A percentile compares a stretch with the other conserved stretches of the same genome.
These are phyloP conservation scores for Chaetorhynchus papuensis DNA, from an alignment of 2,113 vertebrate species.

Conservation along the genomic window DNA sequence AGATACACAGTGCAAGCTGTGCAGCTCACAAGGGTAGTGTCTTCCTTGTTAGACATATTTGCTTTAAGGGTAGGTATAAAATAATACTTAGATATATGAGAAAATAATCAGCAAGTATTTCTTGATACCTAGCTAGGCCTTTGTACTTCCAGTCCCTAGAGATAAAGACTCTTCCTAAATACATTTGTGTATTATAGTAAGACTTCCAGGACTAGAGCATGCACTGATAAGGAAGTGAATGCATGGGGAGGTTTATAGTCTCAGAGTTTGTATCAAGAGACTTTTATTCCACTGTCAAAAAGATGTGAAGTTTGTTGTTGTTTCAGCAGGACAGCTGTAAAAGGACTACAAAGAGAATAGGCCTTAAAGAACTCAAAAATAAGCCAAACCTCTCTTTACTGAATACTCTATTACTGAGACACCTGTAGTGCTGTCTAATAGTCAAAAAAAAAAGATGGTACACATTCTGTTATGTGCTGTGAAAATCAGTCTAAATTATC, in stretches of 20 bases:
- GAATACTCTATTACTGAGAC: neutral
- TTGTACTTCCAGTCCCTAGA: neutral
- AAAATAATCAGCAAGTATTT: neutral
- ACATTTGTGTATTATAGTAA: neutral
- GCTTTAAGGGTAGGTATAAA: neutral
- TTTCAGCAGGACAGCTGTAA: neutral
- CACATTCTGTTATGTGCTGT: neutral
- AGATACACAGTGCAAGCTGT: neutral
- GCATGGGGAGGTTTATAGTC: neutral
- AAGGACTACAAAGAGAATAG: neutral
- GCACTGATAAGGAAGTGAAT: neutral
- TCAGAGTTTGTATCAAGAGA: neutral
- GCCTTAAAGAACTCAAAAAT: neutral
- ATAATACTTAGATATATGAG: neutral
- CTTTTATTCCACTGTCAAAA: neutral
- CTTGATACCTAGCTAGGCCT: neutral
- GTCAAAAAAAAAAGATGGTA: neutral
- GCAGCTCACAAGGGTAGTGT: neutral
- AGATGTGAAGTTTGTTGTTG: neutral
- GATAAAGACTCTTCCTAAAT: neutral
- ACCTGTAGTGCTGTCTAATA: neutral
- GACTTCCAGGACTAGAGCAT: neutral
- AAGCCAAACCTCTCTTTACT: neutral
- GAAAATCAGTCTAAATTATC: neutral
- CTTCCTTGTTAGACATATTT: neutral